These are phyloP conservation scores for Apostichopus leukothele DNA, from an alignment of 53 echinoderm and acorn worm species.

Conservation along the genomic window DNA sequence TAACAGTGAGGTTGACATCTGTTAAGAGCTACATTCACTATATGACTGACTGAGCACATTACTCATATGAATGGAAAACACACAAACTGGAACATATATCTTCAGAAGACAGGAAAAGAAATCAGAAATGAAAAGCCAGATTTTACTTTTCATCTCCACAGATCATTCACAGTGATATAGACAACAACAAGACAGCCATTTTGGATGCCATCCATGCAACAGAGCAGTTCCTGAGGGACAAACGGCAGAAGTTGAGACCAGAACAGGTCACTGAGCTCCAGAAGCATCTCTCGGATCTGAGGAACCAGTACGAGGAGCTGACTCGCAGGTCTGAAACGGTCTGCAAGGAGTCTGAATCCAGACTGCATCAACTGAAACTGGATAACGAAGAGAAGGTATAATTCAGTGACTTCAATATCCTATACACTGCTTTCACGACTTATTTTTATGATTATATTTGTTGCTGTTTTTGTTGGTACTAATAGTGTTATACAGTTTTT, in stretches of 20 bases:
- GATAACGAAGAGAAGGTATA: slow-evolving; percentile 47
- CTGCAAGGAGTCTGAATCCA: slow-evolving; percentile 70
- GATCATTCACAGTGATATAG: slow-evolving; percentile 82
- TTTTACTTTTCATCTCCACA: background rate
- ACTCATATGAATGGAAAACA: no score
- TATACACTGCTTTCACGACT: no score
- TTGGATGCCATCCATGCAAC: slow-evolving; percentile 96
- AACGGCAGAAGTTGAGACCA: slow-evolving; percentile 79
- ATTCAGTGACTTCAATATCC: no score
- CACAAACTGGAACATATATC: no score
- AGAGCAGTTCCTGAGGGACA: slow-evolving; percentile 90
- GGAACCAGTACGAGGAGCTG: slow-evolving; percentile 86
- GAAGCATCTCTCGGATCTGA: slow-evolving; percentile 70
- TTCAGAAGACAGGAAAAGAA: no score
- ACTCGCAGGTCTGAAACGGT: slow-evolving; percentile 73
- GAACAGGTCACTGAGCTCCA: slow-evolving; percentile 78
- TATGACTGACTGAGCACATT: no score
- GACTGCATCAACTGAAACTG: slow-evolving; percentile 64
- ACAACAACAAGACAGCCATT: slow-evolving; percentile 93
- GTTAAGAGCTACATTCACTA: no score
- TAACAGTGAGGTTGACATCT: no score
- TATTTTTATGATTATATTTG: no score
- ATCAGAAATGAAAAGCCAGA: no score
- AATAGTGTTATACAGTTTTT: no score
- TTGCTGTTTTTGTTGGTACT: no score